Percentiles rank a stretch among this genome's conserved stretches.
phyloP scores from a whole-genome alignment of 2,797 vertebrate genomes.

The Myripristis murdjan region DNA sequence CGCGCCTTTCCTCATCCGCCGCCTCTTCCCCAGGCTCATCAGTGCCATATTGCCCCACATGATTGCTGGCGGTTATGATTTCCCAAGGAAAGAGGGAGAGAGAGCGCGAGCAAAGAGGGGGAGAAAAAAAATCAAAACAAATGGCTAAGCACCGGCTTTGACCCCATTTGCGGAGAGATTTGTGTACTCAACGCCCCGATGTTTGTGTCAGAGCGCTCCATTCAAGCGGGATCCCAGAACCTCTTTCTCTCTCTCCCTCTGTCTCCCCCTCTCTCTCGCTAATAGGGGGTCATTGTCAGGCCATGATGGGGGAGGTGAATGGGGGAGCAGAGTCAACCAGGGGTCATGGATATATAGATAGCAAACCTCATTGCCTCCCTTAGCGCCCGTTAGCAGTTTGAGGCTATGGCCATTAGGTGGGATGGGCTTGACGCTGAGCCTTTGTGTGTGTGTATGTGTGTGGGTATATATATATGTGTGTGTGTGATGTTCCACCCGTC shows the following conservation, averaged over 20 bases:
- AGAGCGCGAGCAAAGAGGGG: conserved; percentile 20
- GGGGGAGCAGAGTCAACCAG: conserved; percentile 83
- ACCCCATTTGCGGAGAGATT: conserved; percentile 80
- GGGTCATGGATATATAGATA: conserved; percentile 86
- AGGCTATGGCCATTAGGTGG: conserved; percentile 77
- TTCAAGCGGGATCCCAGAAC: conserved; percentile 77
- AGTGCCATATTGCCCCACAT: conserved; percentile 61
- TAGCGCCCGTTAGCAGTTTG: conserved; percentile 80
- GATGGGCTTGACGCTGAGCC: conserved; percentile 69
- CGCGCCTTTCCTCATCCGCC: conserved; percentile 23
- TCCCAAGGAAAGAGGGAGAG: conserved; percentile 44
- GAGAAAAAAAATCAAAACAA: conserved; percentile 73
- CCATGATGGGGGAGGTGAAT: conserved; percentile 77
- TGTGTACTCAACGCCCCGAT: conserved; percentile 75
- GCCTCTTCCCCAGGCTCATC: conserved; percentile 48
- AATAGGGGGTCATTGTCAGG: conserved; percentile 87
- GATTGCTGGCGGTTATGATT: conserved; percentile 75
- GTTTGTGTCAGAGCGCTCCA: conserved; percentile 76
- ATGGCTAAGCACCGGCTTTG: conserved; percentile 78
- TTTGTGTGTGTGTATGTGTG: conserved; percentile 63
- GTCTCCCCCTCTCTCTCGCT: conserved; percentile 66
- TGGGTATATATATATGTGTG: conserved; percentile 36
- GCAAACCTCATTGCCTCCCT: conserved; percentile 85
- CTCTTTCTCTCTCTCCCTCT: conserved; percentile 64
- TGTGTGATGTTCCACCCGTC: conserved; percentile 65